Base-by-base conservation (phyloP, 2,888 invertebrate species). In the Ceraclea dissimilis region DNA sequence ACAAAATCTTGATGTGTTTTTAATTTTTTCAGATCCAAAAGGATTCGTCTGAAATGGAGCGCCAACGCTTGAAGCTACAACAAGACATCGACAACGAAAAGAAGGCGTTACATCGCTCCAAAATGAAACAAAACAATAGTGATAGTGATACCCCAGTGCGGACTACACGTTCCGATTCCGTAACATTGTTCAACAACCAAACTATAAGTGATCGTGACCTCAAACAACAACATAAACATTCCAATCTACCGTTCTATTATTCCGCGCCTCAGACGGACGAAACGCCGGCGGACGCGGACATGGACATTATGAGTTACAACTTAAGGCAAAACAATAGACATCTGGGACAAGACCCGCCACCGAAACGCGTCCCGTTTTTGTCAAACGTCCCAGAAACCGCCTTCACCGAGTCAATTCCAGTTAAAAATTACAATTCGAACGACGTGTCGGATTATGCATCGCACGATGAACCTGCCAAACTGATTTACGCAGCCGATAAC, bases 321-420 rank as follows among this genome's bases (percentile, higher is more conserved):
- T 18, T 57, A 10, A 34, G 56, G 16, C 53, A 57, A 49, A 61
- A 61, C 46, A 61, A 58, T 52, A 54, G 59, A 1, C 58, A 60
- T 46, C 54, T 56, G 26, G 49, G 62, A 63, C 60, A 56, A 63
- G 65, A 20, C 51, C 49, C 10, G 61, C 63, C 22, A 66, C 65
- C 69, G 51, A 53, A 54, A 43, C 52, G 58, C 33, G 59, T 56
- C 56, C 68, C 70, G 21, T 69, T 71, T 60, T 74, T 76, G 0
- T 70, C 71, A 2, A 80, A 80, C 61, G 74, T 79, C 58, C 75
- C 79, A 0, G 73, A 75, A 1, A 72, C 74, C 0, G 66, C 74
- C 4, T 75, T 76, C 57, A 71, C 74, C 13, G 51, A 53, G 44
- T 60, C 61, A 2, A 56, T 60, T 19, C 58, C 61, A 1, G 61